Conservation (phyloP, 2,888 invertebrate genomes). For the Caenorhabditis afra region DNA sequence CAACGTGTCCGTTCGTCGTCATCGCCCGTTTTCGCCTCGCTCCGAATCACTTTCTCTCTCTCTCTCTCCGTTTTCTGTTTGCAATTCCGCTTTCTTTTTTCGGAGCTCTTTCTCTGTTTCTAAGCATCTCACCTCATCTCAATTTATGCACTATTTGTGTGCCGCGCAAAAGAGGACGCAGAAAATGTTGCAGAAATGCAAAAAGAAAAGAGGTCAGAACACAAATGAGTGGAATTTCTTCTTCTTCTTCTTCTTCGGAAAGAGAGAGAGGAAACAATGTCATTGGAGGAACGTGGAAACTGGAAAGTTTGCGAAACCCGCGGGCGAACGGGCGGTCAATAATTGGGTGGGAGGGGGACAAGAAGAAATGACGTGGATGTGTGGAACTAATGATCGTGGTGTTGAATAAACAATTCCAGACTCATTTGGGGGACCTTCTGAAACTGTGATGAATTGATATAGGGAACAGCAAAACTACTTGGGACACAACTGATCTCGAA, state of each 20-base stretch:
- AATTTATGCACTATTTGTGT: constrained; percentile 11
- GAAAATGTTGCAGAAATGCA: constrained; percentile 20
- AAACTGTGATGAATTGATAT: no score
- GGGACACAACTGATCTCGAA: no score
- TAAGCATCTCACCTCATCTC: not conserved
- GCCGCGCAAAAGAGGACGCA: not conserved
- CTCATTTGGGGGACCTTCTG: no score
- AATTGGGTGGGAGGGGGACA: no score
- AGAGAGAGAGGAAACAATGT: not conserved
- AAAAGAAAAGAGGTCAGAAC: constrained; percentile 29
- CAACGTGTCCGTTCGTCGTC: constrained; percentile 45
- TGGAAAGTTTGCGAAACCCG: not conserved
- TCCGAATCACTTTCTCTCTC: not conserved
- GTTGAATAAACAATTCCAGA: no score
- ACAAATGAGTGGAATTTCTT: constrained; percentile 11
- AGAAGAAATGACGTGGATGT: no score
- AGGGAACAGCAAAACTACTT: no score
- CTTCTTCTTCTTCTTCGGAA: no score
- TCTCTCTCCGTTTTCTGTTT: constrained; percentile 18
- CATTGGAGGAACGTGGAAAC: no score
- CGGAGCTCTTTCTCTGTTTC: not conserved
- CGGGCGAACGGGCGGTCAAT: no score
- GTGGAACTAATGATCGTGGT: no score
- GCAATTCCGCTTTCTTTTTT: constrained; percentile 11
- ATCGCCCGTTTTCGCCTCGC: constrained; percentile 14